Evolutionary conservation across 1,140 invertebrate species (phyloP), one percentile per base, ranked within the genome.

Genomic region (Pogonognathellus flavescens): DNA sequence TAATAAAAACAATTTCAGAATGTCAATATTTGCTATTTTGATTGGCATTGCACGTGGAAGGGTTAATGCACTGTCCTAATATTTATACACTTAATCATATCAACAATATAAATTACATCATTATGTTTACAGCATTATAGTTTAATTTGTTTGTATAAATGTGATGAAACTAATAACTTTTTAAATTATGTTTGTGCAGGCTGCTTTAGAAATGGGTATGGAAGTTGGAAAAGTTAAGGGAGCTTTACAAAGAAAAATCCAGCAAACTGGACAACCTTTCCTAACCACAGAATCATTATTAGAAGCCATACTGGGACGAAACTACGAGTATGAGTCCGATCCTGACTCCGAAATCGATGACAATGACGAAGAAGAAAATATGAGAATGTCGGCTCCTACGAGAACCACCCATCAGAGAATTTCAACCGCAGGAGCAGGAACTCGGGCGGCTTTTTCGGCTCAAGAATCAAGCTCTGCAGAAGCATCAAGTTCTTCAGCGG

Each of bases 191-290:
- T 60, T 53, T n/a, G 87, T 89, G 59, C 66, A 92, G 92, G 91
- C 92, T n/a, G 94, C 94, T 9, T 89, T 95, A 62, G 92, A 93
- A 84, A 92, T 95, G 86, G 94, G 94, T 1, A 76, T 96, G 22
- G 93, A 94, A 88, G 92, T 93, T 0, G 93, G 93, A n/a, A 90
- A 93, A 76, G 92, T 96, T 3, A 93, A 94, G 87, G 91, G 91
- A 85, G 94, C 94, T 0, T 91, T 95, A 7, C 91, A 92, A 55
- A 89, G 91, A 83, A 92, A 76, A 76, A 76, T 76, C 9, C 70
- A 76, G 16, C 70, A 76, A 50, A 92, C 31, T 93, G 94, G 89
- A 84, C 76, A 76, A 76, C 92, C 92, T 7, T 95, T 94, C 89
- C 90, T 90, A 13, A 92, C 93, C 41, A 91, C 93, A 0, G 94